Base-by-base conservation (phyloP, 1,140 invertebrate species). In the Neoseiulus cucumeris region DNA sequence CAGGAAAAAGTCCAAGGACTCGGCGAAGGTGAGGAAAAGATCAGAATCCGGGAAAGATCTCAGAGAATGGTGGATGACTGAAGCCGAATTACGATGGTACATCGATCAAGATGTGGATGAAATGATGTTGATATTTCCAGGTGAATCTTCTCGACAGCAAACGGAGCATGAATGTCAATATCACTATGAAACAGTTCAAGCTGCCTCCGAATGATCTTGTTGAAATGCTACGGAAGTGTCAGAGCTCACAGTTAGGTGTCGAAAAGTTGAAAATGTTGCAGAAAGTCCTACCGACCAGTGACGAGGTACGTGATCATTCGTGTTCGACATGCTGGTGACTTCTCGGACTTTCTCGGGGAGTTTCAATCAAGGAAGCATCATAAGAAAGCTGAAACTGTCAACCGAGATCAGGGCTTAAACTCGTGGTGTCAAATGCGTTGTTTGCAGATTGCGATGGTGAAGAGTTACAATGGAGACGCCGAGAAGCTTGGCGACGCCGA, bases 81-180 rank as follows among this genome's bases (percentile, higher is more conserved):
- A n/a, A n/a, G n/a, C n/a, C n/a, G n/a, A n/a, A n/a, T n/a, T n/a
- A n/a, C n/a, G n/a, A n/a, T n/a, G n/a, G n/a, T n/a, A n/a, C n/a
- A n/a, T n/a, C n/a, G n/a, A n/a, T n/a, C n/a, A n/a, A n/a, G n/a
- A n/a, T n/a, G n/a, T n/a, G n/a, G n/a, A n/a, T n/a, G n/a, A n/a
- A n/a, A n/a, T n/a, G n/a, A n/a, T n/a, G n/a, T n/a, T n/a, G n/a
- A n/a, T n/a, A n/a, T 67, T 47, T 67, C 17, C 65, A 69, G 82
- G 89, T 93, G 69, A 85, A 83, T 9, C 77, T 94, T 42, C 75
- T 93, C 44, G 89, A 91, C 74, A 87, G 88, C 18, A 96, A 95
- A 75, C 78, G 91, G 68, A 95, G 90, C 74, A 78, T 97, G 44
- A 95, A 95, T 72, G 87, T 97, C 0, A 96, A 95, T 75, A 96